A percentile compares a stretch with the other conserved stretches of the same genome.
Evolutionary conservation across 1,140 invertebrate species (phyloP).

Genomic region (Papilio polytes): DNA sequence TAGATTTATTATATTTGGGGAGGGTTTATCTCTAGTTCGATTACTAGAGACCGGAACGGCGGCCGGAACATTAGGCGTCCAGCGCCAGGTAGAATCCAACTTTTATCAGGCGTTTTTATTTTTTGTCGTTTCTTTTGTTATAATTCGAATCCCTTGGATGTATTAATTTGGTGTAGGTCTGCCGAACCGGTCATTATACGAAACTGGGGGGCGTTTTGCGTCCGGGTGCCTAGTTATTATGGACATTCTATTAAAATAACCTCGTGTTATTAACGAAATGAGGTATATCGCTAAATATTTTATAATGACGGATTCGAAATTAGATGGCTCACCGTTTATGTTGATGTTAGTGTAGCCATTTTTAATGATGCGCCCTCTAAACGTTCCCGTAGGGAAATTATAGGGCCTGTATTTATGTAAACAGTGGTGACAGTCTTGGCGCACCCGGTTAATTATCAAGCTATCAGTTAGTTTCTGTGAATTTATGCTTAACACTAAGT

Average conservation of each 20-base stretch:
- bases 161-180: conserved; percentile 79
- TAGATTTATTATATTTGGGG: conserved; percentile 82
- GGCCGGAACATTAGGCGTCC: conserved; percentile 57
- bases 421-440: conserved; percentile 48
- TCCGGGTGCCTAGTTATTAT: conserved; percentile 79
- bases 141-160: conserved; percentile 76
- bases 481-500: neutral
- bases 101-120: conserved; percentile 79
- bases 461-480: neutral
- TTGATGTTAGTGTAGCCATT: conserved; percentile 59
- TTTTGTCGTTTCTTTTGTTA: conserved; percentile 79
- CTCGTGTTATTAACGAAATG: conserved; percentile 79
- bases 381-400: conserved; percentile 52
- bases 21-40: conserved; percentile 75
- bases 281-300: conserved; percentile 82
- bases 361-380: conserved; percentile 61
- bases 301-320: conserved; percentile 72
- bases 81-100: conserved; percentile 71
- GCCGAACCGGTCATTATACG: conserved; percentile 75
- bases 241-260: conserved; percentile 78
- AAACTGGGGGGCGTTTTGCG: conserved; percentile 79
- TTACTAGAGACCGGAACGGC: conserved; percentile 59
- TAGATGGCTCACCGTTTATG: conserved; percentile 64
- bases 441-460: conserved; percentile 40
- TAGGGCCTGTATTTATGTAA: conserved; percentile 52